phyloP scores from a whole-genome alignment of 2,888 invertebrate genomes.

The Lydus trimaculatus region DNA sequence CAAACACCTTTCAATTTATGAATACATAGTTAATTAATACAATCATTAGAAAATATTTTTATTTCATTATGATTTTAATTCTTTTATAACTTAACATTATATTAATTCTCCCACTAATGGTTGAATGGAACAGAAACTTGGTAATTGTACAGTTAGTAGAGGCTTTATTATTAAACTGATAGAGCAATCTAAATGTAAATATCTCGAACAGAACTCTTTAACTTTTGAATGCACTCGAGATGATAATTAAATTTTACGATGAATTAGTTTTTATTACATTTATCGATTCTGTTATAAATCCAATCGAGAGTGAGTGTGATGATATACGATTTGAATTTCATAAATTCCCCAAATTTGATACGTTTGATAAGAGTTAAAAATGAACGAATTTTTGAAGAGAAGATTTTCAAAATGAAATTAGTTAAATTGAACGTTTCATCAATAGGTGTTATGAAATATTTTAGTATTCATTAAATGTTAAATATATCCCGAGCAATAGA shows the following conservation, averaged over 20 bases:
- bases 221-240: slow-evolving; percentile 1
- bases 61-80: not conserved
- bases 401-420: too few relatives aligned
- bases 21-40: too few relatives aligned
- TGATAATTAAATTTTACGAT: slow-evolving; percentile 15
- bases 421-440: too few relatives aligned
- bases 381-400: too few relatives aligned
- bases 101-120: not conserved
- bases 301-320: not conserved
- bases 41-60: too few relatives aligned
- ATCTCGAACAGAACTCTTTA: not conserved
- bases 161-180: slow-evolving; percentile 2
- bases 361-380: not conserved
- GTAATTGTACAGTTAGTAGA: not conserved
- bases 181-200: slow-evolving; percentile 7
- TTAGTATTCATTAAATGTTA: too few relatives aligned
- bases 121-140: not conserved
- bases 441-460: too few relatives aligned
- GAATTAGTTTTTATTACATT: slow-evolving; percentile 11
- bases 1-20: too few relatives aligned
- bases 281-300: not conserved
- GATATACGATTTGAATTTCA: not conserved
- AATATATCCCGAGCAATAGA: not conserved
- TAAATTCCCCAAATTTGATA: not conserved
- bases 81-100: too few relatives aligned